Percentiles rank a stretch among this genome's conserved stretches.
Conservation (phyloP, 2,797 vertebrate genomes). For the Petrocephalus schoutedeni region DNA sequence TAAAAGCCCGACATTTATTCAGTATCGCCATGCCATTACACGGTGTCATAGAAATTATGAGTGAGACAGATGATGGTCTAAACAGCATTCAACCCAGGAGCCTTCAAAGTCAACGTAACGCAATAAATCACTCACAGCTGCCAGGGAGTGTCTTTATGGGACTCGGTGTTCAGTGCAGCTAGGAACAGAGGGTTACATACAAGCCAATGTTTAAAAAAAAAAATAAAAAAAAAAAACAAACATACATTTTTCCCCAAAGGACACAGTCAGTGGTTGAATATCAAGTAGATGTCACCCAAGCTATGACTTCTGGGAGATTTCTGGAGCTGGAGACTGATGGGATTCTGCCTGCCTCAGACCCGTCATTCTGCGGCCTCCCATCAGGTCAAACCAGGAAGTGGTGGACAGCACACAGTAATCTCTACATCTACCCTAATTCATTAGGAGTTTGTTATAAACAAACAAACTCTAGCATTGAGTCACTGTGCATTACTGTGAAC, state of each 20-base stretch:
- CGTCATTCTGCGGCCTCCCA: not conserved
- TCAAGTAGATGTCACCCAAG: not conserved
- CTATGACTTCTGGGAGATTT: not conserved
- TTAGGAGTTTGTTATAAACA: not conserved
- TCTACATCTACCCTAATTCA: not conserved
- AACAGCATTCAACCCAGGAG: not conserved
- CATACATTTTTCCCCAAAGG: not conserved
- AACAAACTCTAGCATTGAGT: not conserved
- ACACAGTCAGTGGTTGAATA: not conserved
- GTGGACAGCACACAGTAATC: not conserved
- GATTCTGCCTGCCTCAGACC: not conserved
- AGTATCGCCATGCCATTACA: not conserved
- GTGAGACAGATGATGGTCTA: not conserved
- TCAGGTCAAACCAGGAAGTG: not conserved
- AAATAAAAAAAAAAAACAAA: not conserved
- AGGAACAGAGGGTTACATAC: not conserved
- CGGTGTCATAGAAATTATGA: not conserved
- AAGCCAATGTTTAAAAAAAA: not conserved
- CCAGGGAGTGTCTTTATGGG: not conserved
- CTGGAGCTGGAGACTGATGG: not conserved
- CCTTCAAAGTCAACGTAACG: not conserved
- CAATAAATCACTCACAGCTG: not conserved
- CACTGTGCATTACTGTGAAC: not conserved
- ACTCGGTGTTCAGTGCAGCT: not conserved
- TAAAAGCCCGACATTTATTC: not conserved